Base-by-base conservation (phyloP, 2,797 vertebrate species). In the Astyanax mexicanus region DNA sequence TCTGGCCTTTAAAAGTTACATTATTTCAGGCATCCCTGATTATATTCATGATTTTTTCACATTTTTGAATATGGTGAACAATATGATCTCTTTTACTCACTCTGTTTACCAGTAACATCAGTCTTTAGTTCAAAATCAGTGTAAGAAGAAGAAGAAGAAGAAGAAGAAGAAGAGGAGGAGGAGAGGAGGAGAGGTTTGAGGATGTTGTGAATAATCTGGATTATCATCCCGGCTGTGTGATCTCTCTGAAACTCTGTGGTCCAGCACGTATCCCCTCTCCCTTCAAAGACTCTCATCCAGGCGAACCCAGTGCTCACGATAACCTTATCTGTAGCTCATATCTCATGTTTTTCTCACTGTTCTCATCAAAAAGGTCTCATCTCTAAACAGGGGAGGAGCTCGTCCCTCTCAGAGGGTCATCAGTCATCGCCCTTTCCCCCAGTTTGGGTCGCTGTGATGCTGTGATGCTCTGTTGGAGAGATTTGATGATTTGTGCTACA, bases 321-420 rank as follows among this genome's bases (percentile, higher is more conserved):
- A 60, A 29, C 29, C 35, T 60, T 60, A 60, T 60, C 57, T 35
- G 10, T 17, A 12, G 1, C 60, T 60, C 35, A 38, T 60, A 17
- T n/a, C 57, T 19, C 9, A 4, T 60, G 32, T 11, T 60, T 37
- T 60, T 32, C 55, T 57, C 32, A 27, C 12, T 58, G 13, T 35
- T 51, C 32, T 35, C 58, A 37, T 37, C 17, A n/a, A 27, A 55
- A 32, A 21, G 57, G 37, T 38, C 8, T 7, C 57, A 60, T 60
- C 57, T 37, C n/a, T 19, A 38, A n/a, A 37, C 38, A 57, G 3
- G 17, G 32, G 35, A 17, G 60, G 17, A 60, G 32, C 17, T 17
- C 32, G 55, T 8, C 37, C 17, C 17, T 57, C 19, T 60, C 32
- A 60, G 60, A 60, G n/a, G n/a, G 32, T 60, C n/a, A 60, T 60